Evolutionary conservation across 2,888 invertebrate species (phyloP).

Genomic region (Acleris holmiana): DNA sequence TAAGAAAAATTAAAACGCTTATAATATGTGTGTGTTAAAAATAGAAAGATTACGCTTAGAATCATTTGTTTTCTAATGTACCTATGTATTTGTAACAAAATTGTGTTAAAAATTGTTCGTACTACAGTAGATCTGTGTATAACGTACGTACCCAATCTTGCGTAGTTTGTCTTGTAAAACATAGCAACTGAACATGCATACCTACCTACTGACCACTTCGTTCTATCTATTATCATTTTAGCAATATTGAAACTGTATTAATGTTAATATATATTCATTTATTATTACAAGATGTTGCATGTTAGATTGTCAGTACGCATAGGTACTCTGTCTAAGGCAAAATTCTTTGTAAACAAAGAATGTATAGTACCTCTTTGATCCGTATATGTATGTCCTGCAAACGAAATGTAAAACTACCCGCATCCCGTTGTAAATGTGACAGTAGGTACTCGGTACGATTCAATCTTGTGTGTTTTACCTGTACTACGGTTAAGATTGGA

Average conservation of each 20-base stretch:
- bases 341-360: conserved; percentile 22
- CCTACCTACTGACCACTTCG: conserved; percentile 17
- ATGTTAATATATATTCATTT: conserved; percentile 20
- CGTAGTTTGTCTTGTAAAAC: conserved; percentile 60
- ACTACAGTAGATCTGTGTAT: conserved; percentile 82
- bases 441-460: conserved; percentile 45
- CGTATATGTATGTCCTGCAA: conserved; percentile 10
- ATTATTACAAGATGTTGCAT: conserved; percentile 23
- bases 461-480: conserved; percentile 74
- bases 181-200: conserved; percentile 27
- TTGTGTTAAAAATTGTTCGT: conserved; percentile 78
- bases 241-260: neutral
- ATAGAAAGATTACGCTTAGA: conserved; percentile 82
- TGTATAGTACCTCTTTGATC: conserved; percentile 11
- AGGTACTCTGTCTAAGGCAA: conserved; percentile 11
- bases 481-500: conserved; percentile 80
- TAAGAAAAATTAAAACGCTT: conserved; percentile 73
- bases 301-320: conserved; percentile 34
- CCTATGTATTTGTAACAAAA: conserved; percentile 73
- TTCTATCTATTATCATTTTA: neutral
- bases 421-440: conserved; percentile 30
- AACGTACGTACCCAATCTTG: conserved; percentile 68
- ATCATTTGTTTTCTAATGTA: conserved; percentile 69
- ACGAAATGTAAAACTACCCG: conserved; percentile 31
- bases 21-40: conserved; percentile 77